Percentiles rank a stretch among this genome's conserved stretches.
Conservation (phyloP, 2,888 invertebrate genomes). For the Bombylius major region DNA sequence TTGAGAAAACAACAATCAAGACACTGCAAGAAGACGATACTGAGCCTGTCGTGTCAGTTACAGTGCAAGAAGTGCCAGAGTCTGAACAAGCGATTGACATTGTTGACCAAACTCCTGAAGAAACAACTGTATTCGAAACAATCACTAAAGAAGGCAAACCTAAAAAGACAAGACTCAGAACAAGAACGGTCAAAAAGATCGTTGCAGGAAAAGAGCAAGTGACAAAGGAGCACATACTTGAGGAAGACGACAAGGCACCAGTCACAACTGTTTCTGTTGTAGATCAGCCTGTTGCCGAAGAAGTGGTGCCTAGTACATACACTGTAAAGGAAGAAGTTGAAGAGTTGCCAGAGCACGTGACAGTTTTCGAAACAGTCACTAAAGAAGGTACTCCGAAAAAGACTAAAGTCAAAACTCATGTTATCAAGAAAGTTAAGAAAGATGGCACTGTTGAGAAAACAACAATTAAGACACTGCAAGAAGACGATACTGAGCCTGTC, state of each 20-base stretch:
- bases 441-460: slow-evolving; percentile 18
- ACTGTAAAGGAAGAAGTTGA: slow-evolving; percentile 13
- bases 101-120: slow-evolving; percentile 2
- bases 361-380: slow-evolving; percentile 35
- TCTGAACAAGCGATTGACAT: neutral
- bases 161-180: slow-evolving; percentile 23
- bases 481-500: slow-evolving; percentile 23
- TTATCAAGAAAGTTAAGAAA: slow-evolving; percentile 22
- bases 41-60: slow-evolving; percentile 24
- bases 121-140: slow-evolving; percentile 9
- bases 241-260: slow-evolving; percentile 26
- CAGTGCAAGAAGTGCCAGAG: slow-evolving; percentile 23
- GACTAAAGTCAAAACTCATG: slow-evolving; percentile 25
- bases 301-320: slow-evolving; percentile 16
- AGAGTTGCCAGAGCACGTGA: slow-evolving; percentile 20
- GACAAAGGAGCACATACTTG: slow-evolving; percentile 23
- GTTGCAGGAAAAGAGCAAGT: slow-evolving; percentile 21
- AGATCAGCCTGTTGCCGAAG: slow-evolving; percentile 18
- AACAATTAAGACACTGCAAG: slow-evolving; percentile 22
- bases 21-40: slow-evolving; percentile 30
- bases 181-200: slow-evolving; percentile 19
- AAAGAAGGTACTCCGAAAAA: slow-evolving; percentile 23
- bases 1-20: slow-evolving; percentile 34
- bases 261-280: slow-evolving; percentile 22
- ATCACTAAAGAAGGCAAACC: slow-evolving; percentile 18